A percentile compares a stretch with the other conserved stretches of the same genome.
Evolutionary conservation across 2,113 vertebrate genomes (phyloP).

Genomic region (Marmota monax): DNA sequence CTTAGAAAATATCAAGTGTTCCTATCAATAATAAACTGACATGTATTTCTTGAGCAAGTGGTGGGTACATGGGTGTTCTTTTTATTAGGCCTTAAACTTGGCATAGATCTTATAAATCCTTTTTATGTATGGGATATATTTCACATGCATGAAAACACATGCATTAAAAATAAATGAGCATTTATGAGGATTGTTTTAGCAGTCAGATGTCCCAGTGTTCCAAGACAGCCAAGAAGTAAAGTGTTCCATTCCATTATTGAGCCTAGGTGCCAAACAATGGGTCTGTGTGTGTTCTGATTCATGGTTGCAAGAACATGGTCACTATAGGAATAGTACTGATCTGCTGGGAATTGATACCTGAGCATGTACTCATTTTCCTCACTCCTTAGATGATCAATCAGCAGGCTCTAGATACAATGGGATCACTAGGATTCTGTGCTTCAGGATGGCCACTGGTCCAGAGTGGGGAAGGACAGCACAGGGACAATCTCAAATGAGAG

Average conservation of each 20-base stretch:
- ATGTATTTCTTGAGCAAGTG: not conserved
- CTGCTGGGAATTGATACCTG: not conserved
- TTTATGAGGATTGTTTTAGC: constrained; percentile 55
- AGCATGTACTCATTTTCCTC: not conserved
- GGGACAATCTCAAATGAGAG: no score
- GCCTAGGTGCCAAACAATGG: not conserved
- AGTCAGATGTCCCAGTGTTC: not conserved
- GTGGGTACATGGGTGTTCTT: constrained; percentile 16
- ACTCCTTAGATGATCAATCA: not conserved
- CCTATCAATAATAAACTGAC: constrained; percentile 53
- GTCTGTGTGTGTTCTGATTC: not conserved
- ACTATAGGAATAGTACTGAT: not conserved
- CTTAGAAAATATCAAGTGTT: constrained; percentile 24
- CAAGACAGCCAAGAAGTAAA: not conserved
- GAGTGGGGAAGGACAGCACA: not conserved
- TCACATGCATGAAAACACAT: not conserved
- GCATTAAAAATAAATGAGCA: constrained; percentile 65
- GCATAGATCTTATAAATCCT: constrained; percentile 33
- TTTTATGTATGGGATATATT: constrained; percentile 45
- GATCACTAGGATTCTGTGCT: not conserved
- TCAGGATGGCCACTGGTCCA: not conserved
- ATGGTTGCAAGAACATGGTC: not conserved
- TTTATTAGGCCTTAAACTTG: constrained; percentile 55
- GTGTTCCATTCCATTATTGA: not conserved
- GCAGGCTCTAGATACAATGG: not conserved